phyloP scores from a whole-genome alignment of 1,140 invertebrate species.

The Adelges cooleyi region DNA sequence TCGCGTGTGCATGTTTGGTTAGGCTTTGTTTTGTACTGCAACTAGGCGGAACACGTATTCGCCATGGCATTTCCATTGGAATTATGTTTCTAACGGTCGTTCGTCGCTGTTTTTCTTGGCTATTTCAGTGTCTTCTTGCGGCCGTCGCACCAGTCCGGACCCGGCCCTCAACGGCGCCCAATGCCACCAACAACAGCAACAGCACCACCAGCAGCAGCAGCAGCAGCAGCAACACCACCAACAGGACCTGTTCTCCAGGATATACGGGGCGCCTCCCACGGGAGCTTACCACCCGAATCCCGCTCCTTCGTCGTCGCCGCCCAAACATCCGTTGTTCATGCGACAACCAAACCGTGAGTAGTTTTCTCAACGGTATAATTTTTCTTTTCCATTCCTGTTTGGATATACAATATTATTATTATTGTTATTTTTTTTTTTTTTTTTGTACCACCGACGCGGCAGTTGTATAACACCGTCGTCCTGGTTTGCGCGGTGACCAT shows the following conservation, averaged over 20 bases:
- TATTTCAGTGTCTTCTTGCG: conserved; percentile 14
- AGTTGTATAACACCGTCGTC: no score
- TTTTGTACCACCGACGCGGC: no score
- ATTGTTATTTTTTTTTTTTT: no score
- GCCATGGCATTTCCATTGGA: no score
- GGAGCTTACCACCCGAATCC: conserved; percentile 2
- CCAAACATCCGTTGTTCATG: conserved; percentile 18
- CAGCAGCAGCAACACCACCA: conserved; percentile 7
- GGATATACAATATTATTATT: no score
- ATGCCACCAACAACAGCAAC: conserved; percentile 19
- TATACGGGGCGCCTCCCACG: neutral
- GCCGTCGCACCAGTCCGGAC: conserved; percentile 15
- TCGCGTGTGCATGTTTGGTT: no score
- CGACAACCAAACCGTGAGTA: conserved; percentile 13
- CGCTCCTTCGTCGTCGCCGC: neutral
- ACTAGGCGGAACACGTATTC: no score
- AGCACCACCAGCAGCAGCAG: neutral
- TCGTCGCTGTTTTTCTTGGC: neutral
- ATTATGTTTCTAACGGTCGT: no score
- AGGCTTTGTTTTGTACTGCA: no score
- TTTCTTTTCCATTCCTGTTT: no score
- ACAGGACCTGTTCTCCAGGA: conserved; percentile 16
- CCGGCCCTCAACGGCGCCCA: neutral
- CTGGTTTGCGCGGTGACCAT: neutral
- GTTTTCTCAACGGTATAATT: neutral